These are phyloP conservation scores for Noctua fimbriata DNA, from an alignment of 2,888 invertebrate species.

Conservation along the genomic window DNA sequence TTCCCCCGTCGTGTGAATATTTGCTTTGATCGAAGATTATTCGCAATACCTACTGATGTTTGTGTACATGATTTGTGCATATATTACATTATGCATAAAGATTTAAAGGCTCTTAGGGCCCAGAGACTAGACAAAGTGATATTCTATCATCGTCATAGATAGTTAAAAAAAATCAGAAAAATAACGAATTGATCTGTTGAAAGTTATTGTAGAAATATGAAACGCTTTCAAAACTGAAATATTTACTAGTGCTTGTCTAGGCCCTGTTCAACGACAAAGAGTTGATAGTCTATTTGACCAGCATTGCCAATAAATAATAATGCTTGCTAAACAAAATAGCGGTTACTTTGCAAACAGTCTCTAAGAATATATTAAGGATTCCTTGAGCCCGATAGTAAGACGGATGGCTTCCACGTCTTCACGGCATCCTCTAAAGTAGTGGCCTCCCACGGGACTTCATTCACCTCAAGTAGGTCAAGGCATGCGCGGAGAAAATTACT, in stretches of 20 bases:
- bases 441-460: slow-evolving; percentile 53
- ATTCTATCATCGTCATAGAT: neutral
- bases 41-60: slow-evolving; percentile 12
- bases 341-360: slow-evolving; percentile 29
- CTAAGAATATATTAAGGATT: slow-evolving; percentile 37
- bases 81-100: slow-evolving; percentile 6
- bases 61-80: slow-evolving; percentile 26
- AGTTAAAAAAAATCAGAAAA: neutral
- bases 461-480: slow-evolving; percentile 60
- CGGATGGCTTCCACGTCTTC: slow-evolving; percentile 55
- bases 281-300: neutral
- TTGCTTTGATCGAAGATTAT: slow-evolving; percentile 32
- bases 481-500: slow-evolving; percentile 51
- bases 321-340: slow-evolving; percentile 6
- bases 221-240: neutral
- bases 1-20: slow-evolving; percentile 17
- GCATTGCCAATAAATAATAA: neutral
- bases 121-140: neutral
- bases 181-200: neutral
- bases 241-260: neutral
- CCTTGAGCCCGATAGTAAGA: slow-evolving; percentile 52
- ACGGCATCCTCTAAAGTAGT: slow-evolving; percentile 44
- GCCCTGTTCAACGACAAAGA: neutral
- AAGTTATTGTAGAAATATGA: neutral
- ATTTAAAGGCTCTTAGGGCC: neutral